These are phyloP conservation scores for Capreolus pygargus DNA, from an alignment of 2,113 vertebrate genomes.

Conservation along the genomic window DNA sequence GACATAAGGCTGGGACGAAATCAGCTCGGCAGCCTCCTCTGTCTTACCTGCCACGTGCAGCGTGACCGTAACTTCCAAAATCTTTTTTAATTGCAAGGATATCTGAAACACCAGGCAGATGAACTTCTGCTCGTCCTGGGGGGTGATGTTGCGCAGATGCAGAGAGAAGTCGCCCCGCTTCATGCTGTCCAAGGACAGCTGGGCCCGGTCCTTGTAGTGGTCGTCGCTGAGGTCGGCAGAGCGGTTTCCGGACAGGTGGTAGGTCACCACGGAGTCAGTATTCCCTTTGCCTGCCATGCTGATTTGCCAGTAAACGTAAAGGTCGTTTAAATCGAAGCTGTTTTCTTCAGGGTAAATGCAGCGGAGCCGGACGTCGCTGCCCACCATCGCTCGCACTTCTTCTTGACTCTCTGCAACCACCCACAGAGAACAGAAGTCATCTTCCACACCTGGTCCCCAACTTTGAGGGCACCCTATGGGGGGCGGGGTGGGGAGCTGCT, in stretches of 20 bases:
- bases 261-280: neutral
- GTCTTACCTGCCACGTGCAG: conserved; percentile 81
- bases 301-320: conserved; percentile 80
- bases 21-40: rapidly evolving
- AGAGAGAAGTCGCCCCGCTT: conserved; percentile 76
- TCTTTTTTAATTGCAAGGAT: rapidly evolving
- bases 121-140: conserved; percentile 63
- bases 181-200: conserved; percentile 53
- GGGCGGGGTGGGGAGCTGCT: too few species aligned
- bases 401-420: conserved; percentile 38
- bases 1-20: rapidly evolving
- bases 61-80: conserved; percentile 8
- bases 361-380: conserved; percentile 56
- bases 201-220: conserved; percentile 73
- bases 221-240: neutral
- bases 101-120: conserved; percentile 70
- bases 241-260: conserved; percentile 50
- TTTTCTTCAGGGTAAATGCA: conserved; percentile 4
- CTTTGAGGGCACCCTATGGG: rapidly evolving
- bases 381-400: conserved; percentile 61
- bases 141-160: conserved; percentile 67
- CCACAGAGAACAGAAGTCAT: neutral
- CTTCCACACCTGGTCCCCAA: rapidly evolving
- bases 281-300: rapidly evolving
- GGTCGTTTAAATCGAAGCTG: conserved; percentile 8